Percentiles rank a stretch among this genome's conserved stretches.
phyloP scores from a whole-genome alignment of 2,888 invertebrate genomes.

The Acanthococcus lagerstroemiae region DNA sequence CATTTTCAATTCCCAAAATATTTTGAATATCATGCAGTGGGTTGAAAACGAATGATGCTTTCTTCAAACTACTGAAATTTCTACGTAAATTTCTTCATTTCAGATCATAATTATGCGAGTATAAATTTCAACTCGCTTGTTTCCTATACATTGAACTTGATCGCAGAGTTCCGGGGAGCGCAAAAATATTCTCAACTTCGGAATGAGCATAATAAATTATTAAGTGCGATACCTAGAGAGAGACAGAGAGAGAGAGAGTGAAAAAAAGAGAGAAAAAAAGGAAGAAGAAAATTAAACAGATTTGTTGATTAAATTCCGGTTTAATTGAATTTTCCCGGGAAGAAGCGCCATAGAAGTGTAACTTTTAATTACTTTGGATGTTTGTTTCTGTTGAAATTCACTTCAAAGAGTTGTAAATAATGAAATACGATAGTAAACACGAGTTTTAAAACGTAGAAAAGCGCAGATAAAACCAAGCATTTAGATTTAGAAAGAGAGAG shows the following conservation, averaged over 20 bases:
- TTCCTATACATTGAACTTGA: too few species aligned
- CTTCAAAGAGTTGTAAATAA: neutral
- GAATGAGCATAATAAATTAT: neutral
- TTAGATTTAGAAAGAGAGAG: neutral
- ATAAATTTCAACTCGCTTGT: too few species aligned
- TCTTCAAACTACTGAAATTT: too few species aligned
- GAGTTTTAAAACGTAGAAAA: neutral
- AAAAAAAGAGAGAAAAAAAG: neutral
- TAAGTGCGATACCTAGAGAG: neutral
- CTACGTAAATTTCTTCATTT: too few species aligned
- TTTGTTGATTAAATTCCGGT: conserved; percentile 25
- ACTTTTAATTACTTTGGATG: neutral
- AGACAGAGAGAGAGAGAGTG: neutral
- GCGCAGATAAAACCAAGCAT: neutral
- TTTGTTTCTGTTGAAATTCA: neutral
- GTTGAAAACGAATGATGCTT: too few species aligned
- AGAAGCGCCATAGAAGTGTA: neutral
- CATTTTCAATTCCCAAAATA: too few species aligned
- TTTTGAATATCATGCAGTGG: too few species aligned
- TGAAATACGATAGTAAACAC: neutral
- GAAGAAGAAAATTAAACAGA: conserved; percentile 7
- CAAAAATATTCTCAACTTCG: neutral
- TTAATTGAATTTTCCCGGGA: conserved; percentile 24
- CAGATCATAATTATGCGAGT: too few species aligned
- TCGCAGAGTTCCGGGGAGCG: neutral